Evolutionary conservation across 2,113 vertebrate genomes (phyloP), one percentile per base, ranked within the genome.

Genomic region (Clarias magur): DNA sequence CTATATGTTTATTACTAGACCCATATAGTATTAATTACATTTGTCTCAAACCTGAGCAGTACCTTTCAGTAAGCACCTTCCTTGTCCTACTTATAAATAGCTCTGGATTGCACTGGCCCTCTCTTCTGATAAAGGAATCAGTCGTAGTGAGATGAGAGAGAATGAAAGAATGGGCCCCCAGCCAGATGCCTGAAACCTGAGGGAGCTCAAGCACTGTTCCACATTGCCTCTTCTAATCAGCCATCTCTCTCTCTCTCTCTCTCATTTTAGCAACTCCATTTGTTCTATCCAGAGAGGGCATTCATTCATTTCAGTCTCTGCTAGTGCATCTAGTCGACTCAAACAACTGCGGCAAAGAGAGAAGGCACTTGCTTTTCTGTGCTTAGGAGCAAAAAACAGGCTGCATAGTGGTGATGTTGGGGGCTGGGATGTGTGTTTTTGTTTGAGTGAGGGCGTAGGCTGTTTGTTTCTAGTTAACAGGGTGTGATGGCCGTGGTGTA

Each of bases 381-480:
- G 84, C 72, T 27, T 73, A 80, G 6, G 38, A 75, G 65, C 25
- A 30, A 30, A 30, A 48, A 75, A 1, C 48, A 56, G 80, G 68
- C 38, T 38, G 30, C 17, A 73, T n/a, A 81, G 42, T 11, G 54
- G 62, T 81, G 48, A 73, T 48, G 59, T 48, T 73, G 65, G 67
- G 53, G 59, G 79, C 16, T 73, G 84, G 80, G 75, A 83, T 80
- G 42, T 85, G 82, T 67, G 56, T 48, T 81, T 70, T 57, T 48
- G 42, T 60, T 67, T 27, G 54, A 80, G 84, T 13, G 62, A 80
- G 13, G 86, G 86, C 54, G 90, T 80, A 83, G 86, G 60, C 54
- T 48, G 83, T 83, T 84, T 86, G 67, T 88, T 88, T 86, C 82
- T 83, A 90, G 59, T 88, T 88, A 67, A 42, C 48, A 88, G 90